These are phyloP conservation scores for Leucozona laternaria DNA, from an alignment of 2,888 invertebrate species.

Conservation along the genomic window DNA sequence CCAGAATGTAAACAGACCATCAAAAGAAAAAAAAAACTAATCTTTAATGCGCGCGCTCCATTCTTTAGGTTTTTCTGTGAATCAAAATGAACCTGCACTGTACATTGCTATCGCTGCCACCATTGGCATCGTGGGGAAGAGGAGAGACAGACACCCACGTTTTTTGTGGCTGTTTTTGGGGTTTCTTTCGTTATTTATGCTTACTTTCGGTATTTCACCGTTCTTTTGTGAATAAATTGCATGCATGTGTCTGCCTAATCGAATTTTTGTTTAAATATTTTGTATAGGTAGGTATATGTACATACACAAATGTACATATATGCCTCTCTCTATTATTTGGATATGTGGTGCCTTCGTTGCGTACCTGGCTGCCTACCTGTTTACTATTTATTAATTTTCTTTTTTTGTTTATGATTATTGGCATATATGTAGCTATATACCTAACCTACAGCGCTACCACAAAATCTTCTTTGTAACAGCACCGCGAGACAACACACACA, in stretches of 20 bases:
- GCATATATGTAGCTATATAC: slow-evolving; percentile 25
- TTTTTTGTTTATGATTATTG: slow-evolving; percentile 59
- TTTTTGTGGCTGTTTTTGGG: slow-evolving; percentile 14
- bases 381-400: slow-evolving; percentile 29
- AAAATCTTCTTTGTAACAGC: slow-evolving; percentile 50
- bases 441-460: slow-evolving; percentile 27
- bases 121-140: neutral
- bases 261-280: slow-evolving; percentile 38
- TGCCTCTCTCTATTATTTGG: too few species aligned
- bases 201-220: slow-evolving; percentile 34
- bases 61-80: neutral
- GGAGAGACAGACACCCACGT: slow-evolving; percentile 57
- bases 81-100: slow-evolving; percentile 45
- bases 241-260: neutral
- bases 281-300: slow-evolving; percentile 11
- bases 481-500: slow-evolving; percentile 26
- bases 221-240: slow-evolving; percentile 31
- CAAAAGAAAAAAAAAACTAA: slow-evolving; percentile 3
- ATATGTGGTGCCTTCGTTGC: too few species aligned
- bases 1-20: slow-evolving; percentile 24
- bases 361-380: too few species aligned
- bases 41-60: slow-evolving; percentile 31
- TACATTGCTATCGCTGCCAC: slow-evolving; percentile 39
- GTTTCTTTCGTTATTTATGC: neutral
- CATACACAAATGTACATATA: too few species aligned